These are phyloP conservation scores for Ormyrus labotus DNA, from an alignment of 2,888 invertebrate species.

Conservation along the genomic window DNA sequence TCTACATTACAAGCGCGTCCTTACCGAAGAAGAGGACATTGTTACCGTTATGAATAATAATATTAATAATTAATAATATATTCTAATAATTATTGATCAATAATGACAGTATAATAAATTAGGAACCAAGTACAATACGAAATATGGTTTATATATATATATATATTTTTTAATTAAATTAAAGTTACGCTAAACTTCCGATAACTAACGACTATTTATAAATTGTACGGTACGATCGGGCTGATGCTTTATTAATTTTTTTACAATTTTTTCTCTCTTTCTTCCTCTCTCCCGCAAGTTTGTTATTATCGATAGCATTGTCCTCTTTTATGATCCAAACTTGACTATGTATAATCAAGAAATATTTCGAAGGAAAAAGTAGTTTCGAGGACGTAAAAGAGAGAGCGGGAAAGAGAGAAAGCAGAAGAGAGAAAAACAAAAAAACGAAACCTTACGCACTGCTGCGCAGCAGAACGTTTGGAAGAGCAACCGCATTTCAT, in stretches of 20 bases:
- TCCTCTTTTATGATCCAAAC: constrained; percentile 19
- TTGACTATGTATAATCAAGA: constrained; percentile 16
- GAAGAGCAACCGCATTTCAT: constrained; percentile 60
- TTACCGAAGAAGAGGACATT: constrained; percentile 61
- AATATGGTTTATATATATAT: constrained; percentile 64
- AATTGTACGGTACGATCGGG: constrained; percentile 62
- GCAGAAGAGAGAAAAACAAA: constrained; percentile 31
- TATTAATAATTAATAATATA: constrained; percentile 61
- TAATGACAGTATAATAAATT: constrained; percentile 70
- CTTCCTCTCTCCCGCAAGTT: constrained; percentile 44
- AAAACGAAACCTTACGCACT: constrained; percentile 45
- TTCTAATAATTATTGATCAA: constrained; percentile 64
- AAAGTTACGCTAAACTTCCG: constrained; percentile 64
- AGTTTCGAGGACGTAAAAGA: constrained; percentile 13
- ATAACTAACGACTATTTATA: constrained; percentile 66
- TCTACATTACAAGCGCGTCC: constrained; percentile 62
- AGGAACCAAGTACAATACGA: constrained; percentile 75
- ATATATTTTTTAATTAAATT: constrained; percentile 68
- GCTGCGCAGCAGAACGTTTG: constrained; percentile 52
- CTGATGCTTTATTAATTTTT: constrained; percentile 55
- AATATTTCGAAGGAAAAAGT: constrained; percentile 22
- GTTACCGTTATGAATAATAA: constrained; percentile 65
- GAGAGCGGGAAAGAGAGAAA: constrained; percentile 20
- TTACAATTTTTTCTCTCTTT: constrained; percentile 54
- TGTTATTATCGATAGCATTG: constrained; percentile 6